Base-by-base conservation (phyloP, 2,797 vertebrate genomes). In the Rousettus madagascariensis region DNA sequence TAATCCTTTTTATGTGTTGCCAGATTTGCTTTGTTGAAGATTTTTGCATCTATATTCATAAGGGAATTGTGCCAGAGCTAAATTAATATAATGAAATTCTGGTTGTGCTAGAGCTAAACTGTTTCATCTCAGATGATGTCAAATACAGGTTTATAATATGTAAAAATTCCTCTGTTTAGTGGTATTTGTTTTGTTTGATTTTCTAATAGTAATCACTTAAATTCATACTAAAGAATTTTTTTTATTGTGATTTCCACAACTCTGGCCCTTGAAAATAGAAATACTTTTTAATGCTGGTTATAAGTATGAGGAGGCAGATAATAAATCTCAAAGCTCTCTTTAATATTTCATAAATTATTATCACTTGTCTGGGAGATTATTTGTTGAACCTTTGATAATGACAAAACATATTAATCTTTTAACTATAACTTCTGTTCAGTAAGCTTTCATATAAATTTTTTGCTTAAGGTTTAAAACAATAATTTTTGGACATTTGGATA, bases 311-410 rank as follows among this genome's bases (percentile, higher is more conserved):
- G 61, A 69, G 33, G 57, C 36, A 94, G 51, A 79, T 94, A 83
- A 77, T 82, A 87, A 63, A 63, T 75, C 41, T 61, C 38, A 95
- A 87, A 65, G 22, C 43, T 86, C 17, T 90, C 19, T 46, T 95
- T 74, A 80, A 33, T 84, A 43, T 91, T 91, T 95, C 38, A 78
- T 78, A 84, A 87, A 61, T 94, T 84, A 51, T 93, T 93, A 80
- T 80, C 75, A 85, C 41, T 46, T 93, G 57, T 79, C 51, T 94
- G 36, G 71, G 71, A 51, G 17, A 74, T 85, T 92, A 68, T 57
- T 85, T 95, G 46, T 92, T 82, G 85, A 96, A 80, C 22, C 46
- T 91, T 84, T 85, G 72, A 55, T 85, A 88, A 26, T 68, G 13
- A 3, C 80, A 55, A 77, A 74, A 84, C 41, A 51, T 83, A 46